phyloP scores from a whole-genome alignment of 2,888 invertebrate species.

The Hoplodrina blanda region DNA sequence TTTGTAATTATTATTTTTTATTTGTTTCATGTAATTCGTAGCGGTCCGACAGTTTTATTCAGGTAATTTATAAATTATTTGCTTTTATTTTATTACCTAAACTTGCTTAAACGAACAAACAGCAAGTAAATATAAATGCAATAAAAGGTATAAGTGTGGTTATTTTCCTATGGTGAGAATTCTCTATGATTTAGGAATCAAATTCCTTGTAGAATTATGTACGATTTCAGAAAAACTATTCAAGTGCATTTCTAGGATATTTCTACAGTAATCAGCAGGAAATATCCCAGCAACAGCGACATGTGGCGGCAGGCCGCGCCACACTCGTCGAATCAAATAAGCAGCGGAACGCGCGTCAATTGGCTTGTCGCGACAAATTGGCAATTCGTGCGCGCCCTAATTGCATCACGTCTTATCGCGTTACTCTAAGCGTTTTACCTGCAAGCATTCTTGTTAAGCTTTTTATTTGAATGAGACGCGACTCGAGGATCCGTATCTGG shows the following conservation, averaged over 20 bases:
- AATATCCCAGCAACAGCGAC: slow-evolving; percentile 3
- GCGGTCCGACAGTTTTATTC: slow-evolving; percentile 89
- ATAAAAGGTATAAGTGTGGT: background rate
- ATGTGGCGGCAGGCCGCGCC: slow-evolving; percentile 5
- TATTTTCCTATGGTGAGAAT: background rate
- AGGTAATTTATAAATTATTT: slow-evolving; percentile 77
- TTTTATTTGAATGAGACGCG: slow-evolving; percentile 56
- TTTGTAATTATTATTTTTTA: slow-evolving; percentile 75
- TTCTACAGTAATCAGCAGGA: slow-evolving; percentile 4
- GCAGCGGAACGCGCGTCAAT: slow-evolving; percentile 64
- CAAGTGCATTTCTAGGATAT: background rate
- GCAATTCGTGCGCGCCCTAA: slow-evolving; percentile 77
- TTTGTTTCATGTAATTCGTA: slow-evolving; percentile 89
- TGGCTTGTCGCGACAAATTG: slow-evolving; percentile 79
- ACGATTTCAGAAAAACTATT: background rate
- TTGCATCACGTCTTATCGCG: slow-evolving; percentile 68
- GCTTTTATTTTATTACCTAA: slow-evolving; percentile 16
- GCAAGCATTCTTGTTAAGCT: slow-evolving; percentile 60
- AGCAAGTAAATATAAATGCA: no score
- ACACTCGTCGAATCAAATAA: slow-evolving; percentile 64
- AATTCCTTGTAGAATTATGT: slow-evolving; percentile 5
- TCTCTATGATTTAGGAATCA: background rate
- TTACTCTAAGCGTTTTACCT: slow-evolving; percentile 56
- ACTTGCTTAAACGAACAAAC: slow-evolving; percentile 11
- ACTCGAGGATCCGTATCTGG: slow-evolving; percentile 46